Evolutionary conservation across 1,140 invertebrate genomes (phyloP), one percentile per base, ranked within the genome.

Genomic region (Lepidurus couesii): DNA sequence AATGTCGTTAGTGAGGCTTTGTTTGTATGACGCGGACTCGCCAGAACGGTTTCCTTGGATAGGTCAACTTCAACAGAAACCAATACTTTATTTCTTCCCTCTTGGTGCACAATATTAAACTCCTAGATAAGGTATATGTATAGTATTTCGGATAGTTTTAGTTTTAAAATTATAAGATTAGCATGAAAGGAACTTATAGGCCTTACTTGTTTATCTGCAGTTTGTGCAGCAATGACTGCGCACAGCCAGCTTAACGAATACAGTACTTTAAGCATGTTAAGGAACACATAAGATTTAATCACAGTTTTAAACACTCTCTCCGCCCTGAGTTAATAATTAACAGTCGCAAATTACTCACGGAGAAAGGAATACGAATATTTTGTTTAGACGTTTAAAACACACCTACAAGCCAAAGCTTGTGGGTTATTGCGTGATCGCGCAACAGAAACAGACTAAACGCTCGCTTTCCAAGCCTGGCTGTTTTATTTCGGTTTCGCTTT

Each of bases 41-140:
- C 74, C 73, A 73, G 75, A 26, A 79, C 73, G n/a, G 78, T 79
- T 10, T 74, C 73, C 9, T 74, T 44, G 11, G 44, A 44, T 34
- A 74, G 16, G 53, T 79, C 73, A 7, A 79, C 73, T 16, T 21
- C 75, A 13, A 79, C 78, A 24, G 65, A 43, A 13, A 79, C 78
- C 73, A 75, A 45, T 34, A 79, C 47, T n/a, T 44, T 79, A 16
- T 74, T 7, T 34, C 78, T 73, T 21, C 78, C 78, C 21, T 43
- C 78, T 79, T 79, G 74, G 42, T 79, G 78, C 11, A 79, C 73
- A 21, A 75, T 75, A 42, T 75, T 79, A 45, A 77, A 34, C 21
- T 47, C 26, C 74, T 42, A 75, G 34, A 42, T 1, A 42, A 6
- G 16, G n/a, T n/a, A 24, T 75, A 11, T 13, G 11, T 34, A 34